Evolutionary conservation across 2,797 vertebrate species (phyloP).

Genomic region (Notamacropus eugenii): DNA sequence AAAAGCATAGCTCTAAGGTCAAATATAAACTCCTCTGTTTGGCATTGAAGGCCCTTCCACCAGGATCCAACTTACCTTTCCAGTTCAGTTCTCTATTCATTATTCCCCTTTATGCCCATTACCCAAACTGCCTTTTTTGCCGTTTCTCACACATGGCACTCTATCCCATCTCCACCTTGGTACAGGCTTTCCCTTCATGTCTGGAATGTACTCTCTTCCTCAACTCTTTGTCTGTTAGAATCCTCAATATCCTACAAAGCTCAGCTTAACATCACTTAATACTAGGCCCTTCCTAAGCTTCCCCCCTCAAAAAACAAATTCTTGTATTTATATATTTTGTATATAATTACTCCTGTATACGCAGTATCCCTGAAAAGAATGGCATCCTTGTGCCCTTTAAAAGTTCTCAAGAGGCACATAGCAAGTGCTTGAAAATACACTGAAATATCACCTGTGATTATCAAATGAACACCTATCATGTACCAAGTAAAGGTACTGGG

Average conservation of each 20-base stretch:
- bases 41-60: neutral
- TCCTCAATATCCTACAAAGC: neutral
- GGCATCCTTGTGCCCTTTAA: no score
- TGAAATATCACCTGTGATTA: neutral
- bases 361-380: no score
- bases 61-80: neutral
- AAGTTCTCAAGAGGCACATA: no score
- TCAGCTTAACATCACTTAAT: neutral
- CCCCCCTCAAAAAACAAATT: neutral
- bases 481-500: neutral
- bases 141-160: neutral
- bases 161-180: neutral
- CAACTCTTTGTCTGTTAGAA: neutral
- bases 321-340: neutral
- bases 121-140: neutral
- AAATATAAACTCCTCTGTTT: neutral
- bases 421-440: neutral
- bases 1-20: neutral
- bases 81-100: neutral
- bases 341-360: neutral
- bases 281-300: neutral
- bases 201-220: neutral
- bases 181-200: neutral
- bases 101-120: neutral
- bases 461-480: neutral